Evolutionary conservation across 2,113 vertebrate genomes (phyloP).

Genomic region (Pelecanus crispus): DNA sequence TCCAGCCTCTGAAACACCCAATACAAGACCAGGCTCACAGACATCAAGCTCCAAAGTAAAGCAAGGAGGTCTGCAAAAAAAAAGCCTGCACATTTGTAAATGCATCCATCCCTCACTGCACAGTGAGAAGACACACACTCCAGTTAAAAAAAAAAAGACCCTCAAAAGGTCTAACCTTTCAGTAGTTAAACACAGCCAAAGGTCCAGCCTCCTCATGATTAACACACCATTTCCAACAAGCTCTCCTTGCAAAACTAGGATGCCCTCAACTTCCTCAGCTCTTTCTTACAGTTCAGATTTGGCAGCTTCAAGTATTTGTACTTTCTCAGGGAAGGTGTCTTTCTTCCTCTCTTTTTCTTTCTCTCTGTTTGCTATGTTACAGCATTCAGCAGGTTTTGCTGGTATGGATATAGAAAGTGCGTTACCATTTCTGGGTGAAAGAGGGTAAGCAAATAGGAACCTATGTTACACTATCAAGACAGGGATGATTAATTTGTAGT

Average conservation of each 20-base stretch:
- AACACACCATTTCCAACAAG: fast-evolving
- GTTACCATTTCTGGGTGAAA: neutral
- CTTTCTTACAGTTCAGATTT: neutral
- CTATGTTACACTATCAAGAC: neutral
- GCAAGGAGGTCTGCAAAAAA: neutral
- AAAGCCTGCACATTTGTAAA: neutral
- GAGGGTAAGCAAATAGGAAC: neutral
- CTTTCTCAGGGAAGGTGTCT: neutral
- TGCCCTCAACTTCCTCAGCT: neutral
- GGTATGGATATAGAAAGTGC: neutral
- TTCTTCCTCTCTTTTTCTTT: neutral
- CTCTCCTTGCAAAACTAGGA: neutral
- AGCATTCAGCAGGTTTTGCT: neutral
- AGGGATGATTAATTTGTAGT: constrained; percentile 17
- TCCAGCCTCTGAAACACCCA: neutral
- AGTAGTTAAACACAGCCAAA: neutral
- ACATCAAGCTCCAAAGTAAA: neutral
- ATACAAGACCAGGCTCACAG: neutral
- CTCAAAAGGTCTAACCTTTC: neutral
- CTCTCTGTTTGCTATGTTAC: neutral
- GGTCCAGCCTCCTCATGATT: neutral
- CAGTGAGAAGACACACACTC: fast-evolving
- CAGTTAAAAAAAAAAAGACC: neutral
- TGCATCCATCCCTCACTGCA: fast-evolving
- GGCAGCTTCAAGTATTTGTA: neutral